These are phyloP conservation scores for Anticlea derivata DNA, from an alignment of 2,888 invertebrate species.

Conservation along the genomic window DNA sequence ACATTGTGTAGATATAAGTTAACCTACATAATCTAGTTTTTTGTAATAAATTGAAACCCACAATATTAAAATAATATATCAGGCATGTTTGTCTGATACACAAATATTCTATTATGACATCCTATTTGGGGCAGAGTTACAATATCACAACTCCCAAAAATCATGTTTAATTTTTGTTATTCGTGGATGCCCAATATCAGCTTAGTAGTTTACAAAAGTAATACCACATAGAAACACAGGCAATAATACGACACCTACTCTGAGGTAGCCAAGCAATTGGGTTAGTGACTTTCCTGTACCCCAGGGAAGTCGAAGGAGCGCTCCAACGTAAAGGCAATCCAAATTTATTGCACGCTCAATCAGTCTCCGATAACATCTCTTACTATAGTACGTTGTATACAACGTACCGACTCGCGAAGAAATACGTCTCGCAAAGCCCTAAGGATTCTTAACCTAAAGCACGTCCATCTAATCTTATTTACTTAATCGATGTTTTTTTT, in stretches of 20 bases:
- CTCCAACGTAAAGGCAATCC: slow-evolving; percentile 57
- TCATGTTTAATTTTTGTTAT: background rate
- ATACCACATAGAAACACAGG: background rate
- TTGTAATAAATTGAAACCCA: background rate
- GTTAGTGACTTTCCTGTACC: slow-evolving; percentile 22
- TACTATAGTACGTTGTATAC: slow-evolving; percentile 43
- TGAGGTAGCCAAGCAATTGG: slow-evolving; percentile 4
- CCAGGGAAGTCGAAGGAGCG: slow-evolving; percentile 36
- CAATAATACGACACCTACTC: slow-evolving; percentile 6
- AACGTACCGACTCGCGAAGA: slow-evolving; percentile 40
- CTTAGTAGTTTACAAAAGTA: too few relatives aligned
- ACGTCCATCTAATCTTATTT: slow-evolving; percentile 32
- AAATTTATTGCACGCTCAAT: slow-evolving; percentile 68
- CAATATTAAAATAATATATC: background rate
- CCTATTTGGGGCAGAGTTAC: background rate
- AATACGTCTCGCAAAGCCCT: slow-evolving; percentile 43
- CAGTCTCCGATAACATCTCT: slow-evolving; percentile 57
- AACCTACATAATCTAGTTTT: background rate
- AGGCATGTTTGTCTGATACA: background rate
- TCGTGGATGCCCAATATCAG: background rate
- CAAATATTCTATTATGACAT: background rate
- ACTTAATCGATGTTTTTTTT: slow-evolving; percentile 32
- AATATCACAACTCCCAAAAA: background rate
- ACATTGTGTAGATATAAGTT: slow-evolving; percentile 14
- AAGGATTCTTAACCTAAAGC: slow-evolving; percentile 39